A percentile compares a stretch with the other conserved stretches of the same genome.
These are phyloP conservation scores for Cyanoderma ruficeps DNA, from an alignment of 2,113 vertebrate genomes.

Conservation along the genomic window DNA sequence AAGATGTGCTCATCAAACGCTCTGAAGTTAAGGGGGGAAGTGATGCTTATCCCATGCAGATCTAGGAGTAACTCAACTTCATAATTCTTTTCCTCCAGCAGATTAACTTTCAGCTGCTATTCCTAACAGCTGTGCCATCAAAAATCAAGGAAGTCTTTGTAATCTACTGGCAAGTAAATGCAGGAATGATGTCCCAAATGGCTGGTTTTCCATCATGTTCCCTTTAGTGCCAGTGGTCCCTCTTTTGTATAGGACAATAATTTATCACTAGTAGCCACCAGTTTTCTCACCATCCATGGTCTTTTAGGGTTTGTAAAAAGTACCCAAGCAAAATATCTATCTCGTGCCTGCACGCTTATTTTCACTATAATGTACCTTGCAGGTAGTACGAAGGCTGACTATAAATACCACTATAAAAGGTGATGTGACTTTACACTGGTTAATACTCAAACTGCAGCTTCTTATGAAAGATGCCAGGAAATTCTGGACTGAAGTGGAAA, in stretches of 20 bases:
- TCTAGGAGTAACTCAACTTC: background rate
- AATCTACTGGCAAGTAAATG: background rate
- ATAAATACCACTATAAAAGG: background rate
- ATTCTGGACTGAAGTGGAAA: background rate
- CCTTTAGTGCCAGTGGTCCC: background rate
- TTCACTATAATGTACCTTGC: background rate
- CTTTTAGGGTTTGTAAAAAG: background rate
- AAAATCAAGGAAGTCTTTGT: background rate
- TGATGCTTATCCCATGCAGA: background rate
- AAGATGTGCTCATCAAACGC: background rate
- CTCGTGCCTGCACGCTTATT: background rate
- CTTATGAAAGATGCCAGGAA: background rate
- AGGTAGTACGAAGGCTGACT: background rate
- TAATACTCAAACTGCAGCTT: background rate
- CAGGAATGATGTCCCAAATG: background rate
- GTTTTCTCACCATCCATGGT: background rate
- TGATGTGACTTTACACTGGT: background rate
- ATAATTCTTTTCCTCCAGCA: background rate
- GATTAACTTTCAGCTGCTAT: background rate
- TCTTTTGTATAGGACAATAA: background rate
- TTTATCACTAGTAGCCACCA: background rate
- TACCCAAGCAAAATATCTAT: background rate
- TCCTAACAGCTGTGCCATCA: background rate
- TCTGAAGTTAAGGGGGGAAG: background rate
- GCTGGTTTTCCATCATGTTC: background rate